Percentiles rank a stretch among this genome's conserved stretches.
phyloP scores from a whole-genome alignment of 2,113 vertebrate genomes.

The Lagenorhynchus albirostris region DNA sequence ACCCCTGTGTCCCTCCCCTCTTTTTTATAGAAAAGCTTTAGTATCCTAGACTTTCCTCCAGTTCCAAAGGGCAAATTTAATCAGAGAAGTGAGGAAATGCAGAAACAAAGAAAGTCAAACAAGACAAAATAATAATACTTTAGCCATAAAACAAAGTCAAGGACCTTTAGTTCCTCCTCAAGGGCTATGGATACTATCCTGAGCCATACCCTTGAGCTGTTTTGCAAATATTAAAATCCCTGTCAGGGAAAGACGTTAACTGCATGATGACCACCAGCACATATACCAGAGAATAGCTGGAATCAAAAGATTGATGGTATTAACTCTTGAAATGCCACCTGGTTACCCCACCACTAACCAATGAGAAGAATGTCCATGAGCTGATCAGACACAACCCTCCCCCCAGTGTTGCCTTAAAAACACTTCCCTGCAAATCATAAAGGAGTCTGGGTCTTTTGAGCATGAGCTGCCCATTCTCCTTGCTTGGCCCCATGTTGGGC shows the following conservation, averaged over 20 bases:
- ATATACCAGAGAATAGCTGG: neutral
- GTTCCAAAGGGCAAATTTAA: neutral
- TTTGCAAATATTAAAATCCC: neutral
- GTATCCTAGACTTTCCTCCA: neutral
- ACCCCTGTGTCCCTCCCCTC: no score
- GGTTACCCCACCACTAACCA: neutral
- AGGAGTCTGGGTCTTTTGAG: neutral
- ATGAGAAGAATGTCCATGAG: neutral
- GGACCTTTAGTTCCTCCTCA: neutral
- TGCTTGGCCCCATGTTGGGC: neutral
- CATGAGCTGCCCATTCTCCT: neutral
- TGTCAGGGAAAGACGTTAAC: neutral
- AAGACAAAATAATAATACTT: neutral
- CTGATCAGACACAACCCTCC: neutral
- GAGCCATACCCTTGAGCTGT: neutral
- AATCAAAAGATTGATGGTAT: neutral
- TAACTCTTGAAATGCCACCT: neutral
- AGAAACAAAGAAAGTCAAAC: neutral
- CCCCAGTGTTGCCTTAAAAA: neutral
- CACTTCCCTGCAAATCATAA: neutral
- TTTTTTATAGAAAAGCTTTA: neutral
- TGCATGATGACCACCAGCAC: neutral
- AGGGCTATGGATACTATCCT: neutral
- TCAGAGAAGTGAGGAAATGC: neutral
- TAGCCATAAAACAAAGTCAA: neutral